Conservation (phyloP, 2,797 vertebrate species). For the Loris lydekkerianus region DNA sequence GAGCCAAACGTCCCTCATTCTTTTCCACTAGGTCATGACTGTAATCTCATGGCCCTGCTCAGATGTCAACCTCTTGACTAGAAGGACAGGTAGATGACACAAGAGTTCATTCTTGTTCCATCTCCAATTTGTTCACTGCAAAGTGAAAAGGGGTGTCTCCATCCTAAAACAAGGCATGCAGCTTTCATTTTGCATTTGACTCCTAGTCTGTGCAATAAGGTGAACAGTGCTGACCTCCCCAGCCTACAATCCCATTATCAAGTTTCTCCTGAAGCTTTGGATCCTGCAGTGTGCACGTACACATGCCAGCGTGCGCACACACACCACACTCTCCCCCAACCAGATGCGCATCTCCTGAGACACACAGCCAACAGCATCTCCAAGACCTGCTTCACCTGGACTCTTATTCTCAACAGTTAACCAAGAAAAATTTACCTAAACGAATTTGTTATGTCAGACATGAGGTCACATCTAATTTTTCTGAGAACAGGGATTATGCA, state of each 20-base stretch:
- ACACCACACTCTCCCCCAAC: background rate
- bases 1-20: constrained; percentile 79
- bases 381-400: constrained; percentile 21
- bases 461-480: constrained; percentile 55
- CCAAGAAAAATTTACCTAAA: constrained; percentile 56
- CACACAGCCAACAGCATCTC: background rate
- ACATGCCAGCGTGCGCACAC: too few relatives aligned
- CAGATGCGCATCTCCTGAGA: background rate
- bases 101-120: constrained; percentile 80
- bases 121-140: constrained; percentile 79
- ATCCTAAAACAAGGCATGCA: constrained; percentile 54
- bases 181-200: constrained; percentile 61
- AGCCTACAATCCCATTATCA: background rate
- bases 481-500: constrained; percentile 14
- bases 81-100: constrained; percentile 77
- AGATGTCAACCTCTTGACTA: constrained; percentile 79
- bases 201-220: background rate
- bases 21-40: constrained; percentile 80
- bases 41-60: constrained; percentile 80
- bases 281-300: background rate
- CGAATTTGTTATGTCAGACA: constrained; percentile 39
- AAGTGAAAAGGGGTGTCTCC: constrained; percentile 64
- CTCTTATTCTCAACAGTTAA: constrained; percentile 46
- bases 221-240: background rate
- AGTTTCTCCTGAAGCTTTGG: background rate